Base-by-base conservation (phyloP, 2,888 invertebrate species). In the Netelia fuscicornis region DNA sequence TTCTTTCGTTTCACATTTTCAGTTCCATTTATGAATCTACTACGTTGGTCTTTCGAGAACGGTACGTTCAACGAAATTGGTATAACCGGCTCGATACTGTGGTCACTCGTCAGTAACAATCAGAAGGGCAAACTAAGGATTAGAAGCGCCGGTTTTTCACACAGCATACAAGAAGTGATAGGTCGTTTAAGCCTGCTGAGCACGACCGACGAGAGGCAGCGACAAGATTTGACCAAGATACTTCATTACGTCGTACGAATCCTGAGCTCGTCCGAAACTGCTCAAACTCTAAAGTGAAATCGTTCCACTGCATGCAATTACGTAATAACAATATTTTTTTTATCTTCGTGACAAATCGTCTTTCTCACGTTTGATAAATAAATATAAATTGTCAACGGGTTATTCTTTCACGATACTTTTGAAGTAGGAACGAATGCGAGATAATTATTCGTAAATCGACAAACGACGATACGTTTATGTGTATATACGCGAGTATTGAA, bases 91-190 rank as follows among this genome's bases (percentile, higher is more conserved):
- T 90, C 95, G 17, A 96, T 96, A 2, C 94, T 96, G 0, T 97
- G 97, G 96, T 95, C 96, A 0, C 89, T 97, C 65, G 95, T 96
- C 6, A 96, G 96, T 8, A 97, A 97, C 90, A 96, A 96, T 90
- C 96, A 96, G 88, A 96, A 96, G 93, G 96, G 96, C 86, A 96
- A 95, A 91, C 90, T 95, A 48, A 93, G 94, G n/a, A 92, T 95
- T 13, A 94, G 95, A 85, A 94, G 94, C 65, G 94, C 94, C 2
- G 94, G 95, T 25, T 91, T 95, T 58, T 94, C 95, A 62, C 89
- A 90, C 6, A 94, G 94, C 86, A 91, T 95, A 56, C 94, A 94
- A 82, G 94, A 95, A 80, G 91, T 93, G 30, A 89, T 95, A 17
- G 95, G 94, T 77, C 93, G 93, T 78, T 88, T 94, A 65, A 83